Evolutionary conservation across 2,888 invertebrate species (phyloP).

Genomic region (Athalia cordata): DNA sequence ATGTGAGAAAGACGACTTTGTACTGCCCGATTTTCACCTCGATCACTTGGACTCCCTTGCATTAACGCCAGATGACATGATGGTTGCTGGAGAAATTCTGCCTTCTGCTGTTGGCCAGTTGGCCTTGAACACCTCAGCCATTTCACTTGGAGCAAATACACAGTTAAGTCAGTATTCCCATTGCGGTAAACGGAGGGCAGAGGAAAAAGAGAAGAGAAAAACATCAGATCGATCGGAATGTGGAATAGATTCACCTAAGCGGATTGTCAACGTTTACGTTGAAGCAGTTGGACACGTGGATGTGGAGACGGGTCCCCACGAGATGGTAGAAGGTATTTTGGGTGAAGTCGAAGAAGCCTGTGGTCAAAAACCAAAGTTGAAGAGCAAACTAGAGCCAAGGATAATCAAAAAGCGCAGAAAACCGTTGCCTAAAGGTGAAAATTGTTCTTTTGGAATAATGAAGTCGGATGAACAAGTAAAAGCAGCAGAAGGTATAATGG

Average conservation of each 20-base stretch:
- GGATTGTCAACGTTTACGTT: conserved; percentile 39
- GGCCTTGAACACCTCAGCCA: conserved; percentile 1
- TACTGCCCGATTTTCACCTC: conserved; percentile 65
- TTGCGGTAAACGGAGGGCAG: not conserved
- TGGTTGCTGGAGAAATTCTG: conserved; percentile 66
- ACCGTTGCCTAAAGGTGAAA: conserved; percentile 6
- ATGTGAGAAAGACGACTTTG: conserved; percentile 65
- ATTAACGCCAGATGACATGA: conserved; percentile 65
- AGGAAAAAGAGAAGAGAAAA: not conserved
- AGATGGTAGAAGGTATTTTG: not conserved
- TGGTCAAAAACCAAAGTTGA: conserved; percentile 31
- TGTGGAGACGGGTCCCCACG: conserved; percentile 6
- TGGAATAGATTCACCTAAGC: not conserved
- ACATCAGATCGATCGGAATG: not conserved
- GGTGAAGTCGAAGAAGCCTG: not conserved
- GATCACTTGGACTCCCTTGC: conserved; percentile 65
- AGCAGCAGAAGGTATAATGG: conserved; percentile 65
- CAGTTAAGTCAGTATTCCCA: not conserved
- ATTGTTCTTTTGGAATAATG: conserved; percentile 20
- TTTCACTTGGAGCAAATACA: not conserved
- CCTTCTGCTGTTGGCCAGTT: conserved; percentile 60
- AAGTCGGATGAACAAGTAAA: conserved; percentile 51
- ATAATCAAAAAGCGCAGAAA: conserved; percentile 54
- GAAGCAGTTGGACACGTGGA: conserved; percentile 38
- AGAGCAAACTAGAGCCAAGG: conserved; percentile 52